These are phyloP conservation scores for Prunella himalayana DNA, from an alignment of 2,113 vertebrate species.

Conservation along the genomic window DNA sequence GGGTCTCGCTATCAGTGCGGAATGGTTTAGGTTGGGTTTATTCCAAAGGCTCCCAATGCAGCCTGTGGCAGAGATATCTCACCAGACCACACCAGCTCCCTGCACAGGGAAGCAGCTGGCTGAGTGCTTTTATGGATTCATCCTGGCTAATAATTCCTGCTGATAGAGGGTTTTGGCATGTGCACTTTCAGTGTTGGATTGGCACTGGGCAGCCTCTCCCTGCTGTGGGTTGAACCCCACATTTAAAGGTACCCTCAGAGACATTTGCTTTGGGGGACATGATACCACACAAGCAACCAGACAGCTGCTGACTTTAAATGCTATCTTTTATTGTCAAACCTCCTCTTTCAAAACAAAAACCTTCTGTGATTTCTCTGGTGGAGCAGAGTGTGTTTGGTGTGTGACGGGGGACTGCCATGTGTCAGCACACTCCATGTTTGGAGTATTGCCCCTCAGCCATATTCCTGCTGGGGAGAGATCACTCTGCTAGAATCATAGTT, in stretches of 20 bases:
- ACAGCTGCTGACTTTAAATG: background rate
- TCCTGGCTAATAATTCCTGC: background rate
- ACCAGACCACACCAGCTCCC: background rate
- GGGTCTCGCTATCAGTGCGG: rapidly evolving
- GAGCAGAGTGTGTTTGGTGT: background rate
- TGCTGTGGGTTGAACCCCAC: background rate
- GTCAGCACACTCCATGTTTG: background rate
- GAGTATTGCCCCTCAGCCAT: background rate
- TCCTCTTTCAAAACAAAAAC: background rate
- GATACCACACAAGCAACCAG: background rate
- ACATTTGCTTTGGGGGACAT: background rate
- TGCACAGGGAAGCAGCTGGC: background rate
- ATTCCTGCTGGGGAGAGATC: background rate
- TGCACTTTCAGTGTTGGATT: background rate
- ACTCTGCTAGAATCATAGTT: background rate
- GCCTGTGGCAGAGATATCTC: background rate
- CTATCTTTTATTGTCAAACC: background rate
- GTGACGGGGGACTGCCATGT: background rate
- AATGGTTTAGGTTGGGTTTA: background rate
- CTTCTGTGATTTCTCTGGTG: background rate
- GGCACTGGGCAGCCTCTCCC: background rate
- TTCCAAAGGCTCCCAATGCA: background rate
- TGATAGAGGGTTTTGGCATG: background rate
- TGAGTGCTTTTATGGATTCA: background rate
- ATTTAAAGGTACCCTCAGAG: background rate